Conservation (phyloP, 2,797 vertebrate species). For the Leuciscus waleckii region DNA sequence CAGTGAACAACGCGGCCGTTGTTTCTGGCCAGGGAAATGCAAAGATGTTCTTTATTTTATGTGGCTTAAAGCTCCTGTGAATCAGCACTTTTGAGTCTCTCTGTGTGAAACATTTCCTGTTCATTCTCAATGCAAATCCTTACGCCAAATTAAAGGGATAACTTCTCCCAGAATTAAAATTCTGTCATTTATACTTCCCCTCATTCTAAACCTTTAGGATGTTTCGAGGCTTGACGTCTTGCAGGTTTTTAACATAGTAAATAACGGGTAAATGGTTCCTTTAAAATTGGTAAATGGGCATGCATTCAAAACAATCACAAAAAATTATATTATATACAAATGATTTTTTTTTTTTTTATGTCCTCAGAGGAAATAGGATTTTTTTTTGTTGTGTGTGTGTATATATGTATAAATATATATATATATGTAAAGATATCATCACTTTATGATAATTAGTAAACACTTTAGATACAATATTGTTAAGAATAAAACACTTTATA, state of each 20-base stretch:
- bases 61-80: slow-evolving; percentile 18
- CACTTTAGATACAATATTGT: neutral
- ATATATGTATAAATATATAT: no score
- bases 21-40: slow-evolving; percentile 51
- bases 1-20: slow-evolving; percentile 52
- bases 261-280: neutral
- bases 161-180: neutral
- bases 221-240: neutral
- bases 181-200: neutral
- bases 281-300: neutral
- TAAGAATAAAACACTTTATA: no score
- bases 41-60: slow-evolving; percentile 45
- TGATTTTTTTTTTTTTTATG: no score
- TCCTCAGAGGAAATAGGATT: no score
- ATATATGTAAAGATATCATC: neutral
- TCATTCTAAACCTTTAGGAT: slow-evolving; percentile 6
- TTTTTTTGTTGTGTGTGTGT: no score
- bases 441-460: neutral
- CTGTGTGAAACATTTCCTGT: slow-evolving; percentile 35
- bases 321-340: neutral
- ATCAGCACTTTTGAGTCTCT: slow-evolving; percentile 19
- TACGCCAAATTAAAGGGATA: neutral
- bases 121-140: slow-evolving; percentile 13
- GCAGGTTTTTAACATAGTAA: neutral
- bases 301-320: neutral